These are phyloP conservation scores for Melanogrammus aeglefinus DNA, from an alignment of 2,797 vertebrate genomes.

Conservation along the genomic window DNA sequence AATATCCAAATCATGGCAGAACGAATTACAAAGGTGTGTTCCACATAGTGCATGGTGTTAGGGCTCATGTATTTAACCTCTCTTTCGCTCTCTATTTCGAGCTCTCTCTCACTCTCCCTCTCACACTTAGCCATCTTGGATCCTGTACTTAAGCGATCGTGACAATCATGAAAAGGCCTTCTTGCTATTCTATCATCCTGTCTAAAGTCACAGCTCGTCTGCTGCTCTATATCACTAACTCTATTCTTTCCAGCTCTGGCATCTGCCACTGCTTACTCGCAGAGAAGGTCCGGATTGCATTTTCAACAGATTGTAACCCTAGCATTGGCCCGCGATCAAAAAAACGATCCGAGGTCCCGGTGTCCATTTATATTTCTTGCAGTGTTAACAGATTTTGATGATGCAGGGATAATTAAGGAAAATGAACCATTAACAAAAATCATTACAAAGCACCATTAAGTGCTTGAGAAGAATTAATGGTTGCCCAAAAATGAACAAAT, in stretches of 20 bases:
- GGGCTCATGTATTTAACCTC: neutral
- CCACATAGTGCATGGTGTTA: constrained; percentile 49
- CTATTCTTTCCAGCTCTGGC: constrained; percentile 65
- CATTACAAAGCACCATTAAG: neutral
- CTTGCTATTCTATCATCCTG: constrained; percentile 26
- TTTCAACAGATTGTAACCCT: constrained; percentile 35
- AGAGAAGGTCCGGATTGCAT: constrained; percentile 28
- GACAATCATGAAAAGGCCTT: constrained; percentile 44
- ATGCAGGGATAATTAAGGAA: neutral
- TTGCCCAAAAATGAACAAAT: neutral
- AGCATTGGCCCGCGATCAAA: constrained; percentile 32
- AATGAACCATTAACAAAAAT: neutral
- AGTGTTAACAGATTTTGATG: constrained; percentile 26
- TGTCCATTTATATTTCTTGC: constrained; percentile 58
- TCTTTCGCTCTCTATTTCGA: constrained; percentile 45
- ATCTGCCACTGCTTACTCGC: constrained; percentile 40
- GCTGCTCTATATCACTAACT: constrained; percentile 56
- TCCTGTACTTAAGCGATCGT: constrained; percentile 52
- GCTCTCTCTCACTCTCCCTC: neutral
- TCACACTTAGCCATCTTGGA: neutral
- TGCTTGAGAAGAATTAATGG: neutral
- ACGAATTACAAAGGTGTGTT: constrained; percentile 29
- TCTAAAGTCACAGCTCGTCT: constrained; percentile 35
- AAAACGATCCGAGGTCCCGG: constrained; percentile 7
- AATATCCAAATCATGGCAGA: constrained; percentile 25